phyloP scores from a whole-genome alignment of 2,797 vertebrate genomes.

The Forpus xanthops region DNA sequence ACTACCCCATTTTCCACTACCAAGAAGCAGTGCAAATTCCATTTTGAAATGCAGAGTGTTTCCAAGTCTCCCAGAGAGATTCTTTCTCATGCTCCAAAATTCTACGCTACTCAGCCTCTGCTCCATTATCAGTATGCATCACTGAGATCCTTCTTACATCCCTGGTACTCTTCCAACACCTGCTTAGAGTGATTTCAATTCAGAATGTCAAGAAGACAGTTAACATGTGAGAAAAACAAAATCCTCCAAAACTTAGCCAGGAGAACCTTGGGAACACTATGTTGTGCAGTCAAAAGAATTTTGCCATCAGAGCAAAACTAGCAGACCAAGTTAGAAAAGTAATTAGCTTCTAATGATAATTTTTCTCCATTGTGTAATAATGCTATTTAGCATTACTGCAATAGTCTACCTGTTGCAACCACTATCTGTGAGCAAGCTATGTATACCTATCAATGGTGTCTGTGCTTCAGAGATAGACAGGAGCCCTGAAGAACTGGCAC shows the following conservation, averaged over 20 bases:
- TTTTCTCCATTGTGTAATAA: neutral
- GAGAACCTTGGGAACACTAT: neutral
- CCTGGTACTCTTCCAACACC: neutral
- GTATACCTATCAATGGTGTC: neutral
- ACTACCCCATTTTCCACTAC: neutral
- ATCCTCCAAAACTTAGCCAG: neutral
- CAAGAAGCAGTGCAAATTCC: neutral
- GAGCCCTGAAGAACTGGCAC: neutral
- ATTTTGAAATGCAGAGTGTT: neutral
- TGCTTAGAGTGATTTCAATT: neutral
- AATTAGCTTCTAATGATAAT: neutral
- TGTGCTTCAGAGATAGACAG: neutral
- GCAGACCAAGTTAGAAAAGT: neutral
- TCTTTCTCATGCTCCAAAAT: neutral
- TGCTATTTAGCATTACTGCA: neutral
- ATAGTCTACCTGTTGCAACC: neutral
- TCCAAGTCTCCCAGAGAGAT: neutral
- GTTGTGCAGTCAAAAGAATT: neutral
- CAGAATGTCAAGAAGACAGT: neutral
- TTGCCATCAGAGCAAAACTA: neutral
- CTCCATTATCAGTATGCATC: neutral
- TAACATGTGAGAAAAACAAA: neutral
- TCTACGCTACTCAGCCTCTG: neutral
- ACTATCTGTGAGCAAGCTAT: neutral
- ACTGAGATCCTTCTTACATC: neutral